Evolutionary conservation across 92 coral and sea anemone genomes (phyloP).

Genomic region (Diadumene lineata): DNA sequence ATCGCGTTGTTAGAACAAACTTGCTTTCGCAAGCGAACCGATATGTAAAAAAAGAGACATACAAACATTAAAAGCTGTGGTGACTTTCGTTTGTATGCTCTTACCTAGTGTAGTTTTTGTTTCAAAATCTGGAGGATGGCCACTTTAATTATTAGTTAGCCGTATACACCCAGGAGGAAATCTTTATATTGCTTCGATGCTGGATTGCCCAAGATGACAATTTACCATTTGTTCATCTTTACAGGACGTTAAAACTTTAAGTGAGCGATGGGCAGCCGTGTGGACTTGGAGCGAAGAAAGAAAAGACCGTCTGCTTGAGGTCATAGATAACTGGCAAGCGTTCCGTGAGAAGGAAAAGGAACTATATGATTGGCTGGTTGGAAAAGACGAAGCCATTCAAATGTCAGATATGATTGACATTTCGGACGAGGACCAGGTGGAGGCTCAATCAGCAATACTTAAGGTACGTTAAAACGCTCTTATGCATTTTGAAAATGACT

Average conservation of each 20-base stretch:
- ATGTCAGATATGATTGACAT: constrained; percentile 56
- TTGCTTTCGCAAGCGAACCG: no score
- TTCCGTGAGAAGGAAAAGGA: constrained; percentile 49
- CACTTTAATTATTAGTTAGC: no score
- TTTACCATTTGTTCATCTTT: background rate
- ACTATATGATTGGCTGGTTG: constrained; percentile 59
- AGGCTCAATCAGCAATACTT: constrained; percentile 34
- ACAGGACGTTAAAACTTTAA: constrained; percentile 43
- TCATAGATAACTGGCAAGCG: constrained; percentile 63
- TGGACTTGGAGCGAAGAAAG: constrained; percentile 86
- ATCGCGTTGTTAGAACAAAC: no score
- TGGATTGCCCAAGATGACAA: no score
- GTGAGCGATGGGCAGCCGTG: constrained; percentile 84
- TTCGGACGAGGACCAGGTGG: constrained; percentile 63
- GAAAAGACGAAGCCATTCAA: constrained; percentile 55
- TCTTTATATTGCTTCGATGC: no score
- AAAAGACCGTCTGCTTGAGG: constrained; percentile 53
- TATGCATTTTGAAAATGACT: no score
- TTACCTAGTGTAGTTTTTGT: no score
- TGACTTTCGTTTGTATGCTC: no score
- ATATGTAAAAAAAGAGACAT: no score
- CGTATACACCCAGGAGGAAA: no score
- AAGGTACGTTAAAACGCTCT: constrained; percentile 43
- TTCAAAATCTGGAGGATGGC: no score
- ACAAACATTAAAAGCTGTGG: no score